A percentile compares a stretch with the other conserved stretches of the same genome.
Evolutionary conservation across 1,140 invertebrate genomes (phyloP).

Genomic region (Nymphalis io): DNA sequence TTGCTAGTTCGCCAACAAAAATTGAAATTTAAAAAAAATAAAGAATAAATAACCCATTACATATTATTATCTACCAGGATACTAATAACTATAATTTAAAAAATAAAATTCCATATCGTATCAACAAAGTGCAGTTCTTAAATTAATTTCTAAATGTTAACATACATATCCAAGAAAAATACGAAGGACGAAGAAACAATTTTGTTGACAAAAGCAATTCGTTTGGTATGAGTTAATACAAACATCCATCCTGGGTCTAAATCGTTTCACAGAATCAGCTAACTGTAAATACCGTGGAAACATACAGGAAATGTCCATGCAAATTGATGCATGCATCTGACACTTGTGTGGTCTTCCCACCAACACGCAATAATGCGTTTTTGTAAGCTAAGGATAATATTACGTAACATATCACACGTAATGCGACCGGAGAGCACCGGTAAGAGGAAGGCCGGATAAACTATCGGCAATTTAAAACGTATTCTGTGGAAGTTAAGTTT

Average conservation of each 20-base stretch:
- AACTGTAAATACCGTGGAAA: conserved; percentile 20
- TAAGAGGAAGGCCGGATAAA: background rate
- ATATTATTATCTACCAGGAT: too few relatives aligned
- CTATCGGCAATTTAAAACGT: conserved; percentile 10
- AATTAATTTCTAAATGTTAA: too few relatives aligned
- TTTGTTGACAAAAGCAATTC: background rate
- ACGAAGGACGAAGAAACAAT: background rate
- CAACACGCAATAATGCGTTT: conserved; percentile 5
- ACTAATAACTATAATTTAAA: too few relatives aligned
- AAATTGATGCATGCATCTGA: conserved; percentile 20
- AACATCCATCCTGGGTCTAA: conserved; percentile 3
- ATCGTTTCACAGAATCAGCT: conserved; percentile 22
- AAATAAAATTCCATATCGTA: too few relatives aligned
- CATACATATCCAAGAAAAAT: background rate
- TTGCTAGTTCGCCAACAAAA: too few relatives aligned
- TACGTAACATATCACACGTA: conserved; percentile 19
- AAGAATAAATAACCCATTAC: too few relatives aligned
- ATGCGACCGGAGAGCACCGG: background rate
- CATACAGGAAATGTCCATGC: conserved; percentile 27
- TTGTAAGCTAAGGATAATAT: conserved; percentile 10
- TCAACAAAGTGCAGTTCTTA: too few relatives aligned
- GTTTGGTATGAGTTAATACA: background rate
- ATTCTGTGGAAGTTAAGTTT: background rate
- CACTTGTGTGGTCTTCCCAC: conserved; percentile 27
- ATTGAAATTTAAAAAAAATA: too few relatives aligned